phyloP scores from a whole-genome alignment of 2,113 vertebrate genomes.

The Notechis scutatus region DNA sequence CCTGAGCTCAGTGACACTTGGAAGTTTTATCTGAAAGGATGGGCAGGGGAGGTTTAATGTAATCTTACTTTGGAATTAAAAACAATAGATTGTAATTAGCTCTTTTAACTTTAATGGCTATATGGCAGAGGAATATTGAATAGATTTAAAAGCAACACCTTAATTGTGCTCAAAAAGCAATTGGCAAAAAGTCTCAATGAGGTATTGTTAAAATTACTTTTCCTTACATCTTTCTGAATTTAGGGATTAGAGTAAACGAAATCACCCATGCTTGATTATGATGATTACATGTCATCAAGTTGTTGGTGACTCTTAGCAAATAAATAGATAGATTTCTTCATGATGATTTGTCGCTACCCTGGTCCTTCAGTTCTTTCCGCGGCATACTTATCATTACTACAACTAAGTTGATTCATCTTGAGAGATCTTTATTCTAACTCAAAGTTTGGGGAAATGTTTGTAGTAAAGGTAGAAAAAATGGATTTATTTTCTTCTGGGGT shows the following conservation, averaged over 20 bases:
- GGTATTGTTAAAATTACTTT: too few relatives aligned
- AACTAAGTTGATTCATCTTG: not conserved
- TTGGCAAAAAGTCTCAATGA: too few relatives aligned
- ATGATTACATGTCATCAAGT: too few relatives aligned
- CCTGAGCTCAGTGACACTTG: not conserved
- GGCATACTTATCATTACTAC: too few relatives aligned
- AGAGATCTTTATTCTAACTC: not conserved
- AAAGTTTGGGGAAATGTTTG: not conserved
- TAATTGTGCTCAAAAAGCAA: not conserved
- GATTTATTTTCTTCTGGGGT: not conserved
- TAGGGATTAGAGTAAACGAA: too few relatives aligned
- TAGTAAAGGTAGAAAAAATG: not conserved
- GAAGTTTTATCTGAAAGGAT: not conserved
- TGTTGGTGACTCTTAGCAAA: too few relatives aligned
- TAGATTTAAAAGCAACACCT: not conserved
- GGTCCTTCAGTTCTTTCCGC: too few relatives aligned
- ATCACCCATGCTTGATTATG: too few relatives aligned
- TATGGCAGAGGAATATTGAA: not conserved
- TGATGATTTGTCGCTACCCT: too few relatives aligned
- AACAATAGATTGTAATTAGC: not conserved
- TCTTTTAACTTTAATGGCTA: not conserved
- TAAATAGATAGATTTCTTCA: too few relatives aligned
- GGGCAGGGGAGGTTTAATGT: not conserved
- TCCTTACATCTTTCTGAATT: too few relatives aligned
- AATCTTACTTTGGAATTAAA: not conserved